These are phyloP conservation scores for Argya squamiceps DNA, from an alignment of 2,797 vertebrate genomes.

Conservation along the genomic window DNA sequence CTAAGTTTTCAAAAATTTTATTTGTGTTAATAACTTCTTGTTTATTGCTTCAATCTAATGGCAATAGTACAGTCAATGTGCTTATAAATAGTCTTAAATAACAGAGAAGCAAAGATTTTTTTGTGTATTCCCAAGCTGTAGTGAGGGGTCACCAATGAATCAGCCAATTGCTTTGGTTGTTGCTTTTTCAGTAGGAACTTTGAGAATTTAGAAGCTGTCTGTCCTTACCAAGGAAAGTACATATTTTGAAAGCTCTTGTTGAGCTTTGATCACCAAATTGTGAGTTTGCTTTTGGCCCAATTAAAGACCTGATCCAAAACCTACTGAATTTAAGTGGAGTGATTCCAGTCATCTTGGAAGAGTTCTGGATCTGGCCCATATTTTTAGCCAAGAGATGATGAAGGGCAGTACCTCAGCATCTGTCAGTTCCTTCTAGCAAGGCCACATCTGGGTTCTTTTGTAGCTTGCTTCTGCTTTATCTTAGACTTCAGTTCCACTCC, in stretches of 20 bases:
- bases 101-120: background rate
- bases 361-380: background rate
- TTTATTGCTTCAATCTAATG: background rate
- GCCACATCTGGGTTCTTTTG: constrained; percentile 10
- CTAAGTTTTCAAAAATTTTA: background rate
- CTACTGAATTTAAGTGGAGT: background rate
- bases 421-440: constrained; percentile 3
- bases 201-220: background rate
- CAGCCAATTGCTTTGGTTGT: background rate
- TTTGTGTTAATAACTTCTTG: background rate
- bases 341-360: background rate
- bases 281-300: background rate
- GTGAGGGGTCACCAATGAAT: background rate
- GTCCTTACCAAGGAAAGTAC: background rate
- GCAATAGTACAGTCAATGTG: background rate
- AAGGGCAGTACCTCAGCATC: background rate
- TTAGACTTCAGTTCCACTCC: background rate
- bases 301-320: background rate
- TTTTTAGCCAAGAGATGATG: background rate
- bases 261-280: background rate
- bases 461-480: background rate
- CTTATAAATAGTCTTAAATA: background rate
- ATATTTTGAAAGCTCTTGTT: background rate
- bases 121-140: background rate
- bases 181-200: background rate